Base-by-base conservation (phyloP, 2,888 invertebrate species). In the Orchesella flavescens region DNA sequence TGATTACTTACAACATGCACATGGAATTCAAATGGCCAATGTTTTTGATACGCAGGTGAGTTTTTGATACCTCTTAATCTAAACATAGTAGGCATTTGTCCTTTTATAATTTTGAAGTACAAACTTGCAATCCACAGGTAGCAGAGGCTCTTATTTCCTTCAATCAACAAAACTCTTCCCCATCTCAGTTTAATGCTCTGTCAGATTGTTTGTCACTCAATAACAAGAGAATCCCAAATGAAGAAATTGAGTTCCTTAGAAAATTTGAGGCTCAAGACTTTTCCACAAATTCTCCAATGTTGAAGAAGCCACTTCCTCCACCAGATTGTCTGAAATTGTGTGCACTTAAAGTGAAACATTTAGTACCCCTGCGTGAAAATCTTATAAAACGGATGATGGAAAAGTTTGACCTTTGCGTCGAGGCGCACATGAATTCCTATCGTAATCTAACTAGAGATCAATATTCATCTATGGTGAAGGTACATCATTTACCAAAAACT, bases 1-100 rank as follows among this genome's bases (percentile, higher is more conserved):
- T 0, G 93, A 93, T 88, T 92, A 92, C 87, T 89, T 93, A 66
- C 91, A 90, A 89, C 92, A 93, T 89, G 92, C 92, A 88, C 93
- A 92, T 89, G 90, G 91, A 89, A 91, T 93, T 13, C 91, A 91
- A 87, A 89, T 93, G 73, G 89, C 90, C 80, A 92, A 93, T 87
- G 91, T 93, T 55, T 93, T 93, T 91, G 93, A 93, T 89, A 93
- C 93, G 84, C 92, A 93, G 92, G 93, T 93, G 89, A 19, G 15
- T n/a, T 19, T 13, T 63, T 59, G 9, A n/a, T 49, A 63, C 24
- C 21, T 7, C 3, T 73, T 9, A 17, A 61, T 68, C 19, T 34
- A 19, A 59, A n/a, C n/a, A n/a, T 59, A n/a, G 34, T 15, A 24
- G 7, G 15, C 23, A 55, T 65, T 21, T 66, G 49, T 23, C 17